Percentiles rank a stretch among this genome's conserved stretches.
These are phyloP conservation scores for Uropsilus gracilis DNA, from an alignment of 2,113 vertebrate species.

Conservation along the genomic window DNA sequence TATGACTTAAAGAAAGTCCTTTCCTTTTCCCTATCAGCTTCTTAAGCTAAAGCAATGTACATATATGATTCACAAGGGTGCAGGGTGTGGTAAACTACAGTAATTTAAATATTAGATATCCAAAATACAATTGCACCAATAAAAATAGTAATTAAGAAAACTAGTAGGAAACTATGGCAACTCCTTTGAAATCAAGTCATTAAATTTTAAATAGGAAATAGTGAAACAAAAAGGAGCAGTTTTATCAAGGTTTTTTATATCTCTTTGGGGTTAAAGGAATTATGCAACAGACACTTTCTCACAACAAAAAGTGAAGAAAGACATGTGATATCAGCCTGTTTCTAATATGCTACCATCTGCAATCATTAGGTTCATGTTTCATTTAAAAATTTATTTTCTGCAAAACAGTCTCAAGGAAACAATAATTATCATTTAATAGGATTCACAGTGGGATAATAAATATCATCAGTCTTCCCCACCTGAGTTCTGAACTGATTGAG, in stretches of 20 bases:
- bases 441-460: constrained; percentile 30
- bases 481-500: constrained; percentile 49
- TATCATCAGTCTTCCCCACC: constrained; percentile 23
- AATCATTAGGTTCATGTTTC: constrained; percentile 54
- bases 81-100: constrained; percentile 21
- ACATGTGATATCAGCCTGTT: background rate
- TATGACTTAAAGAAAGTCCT: background rate
- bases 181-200: constrained; percentile 44
- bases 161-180: constrained; percentile 39
- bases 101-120: constrained; percentile 30
- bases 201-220: constrained; percentile 51
- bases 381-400: constrained; percentile 64
- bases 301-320: background rate
- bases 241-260: background rate
- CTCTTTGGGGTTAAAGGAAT: background rate
- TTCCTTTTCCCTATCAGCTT: background rate
- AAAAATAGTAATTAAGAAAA: constrained; percentile 61
- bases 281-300: background rate
- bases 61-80: background rate
- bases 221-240: background rate
- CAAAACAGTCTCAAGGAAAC: constrained; percentile 61
- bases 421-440: constrained; percentile 59
- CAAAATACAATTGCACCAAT: constrained; percentile 42
- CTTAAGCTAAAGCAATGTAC: constrained; percentile 13
- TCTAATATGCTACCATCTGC: constrained; percentile 53